phyloP scores from a whole-genome alignment of 2,113 vertebrate genomes.

The Dinomys branickii region DNA sequence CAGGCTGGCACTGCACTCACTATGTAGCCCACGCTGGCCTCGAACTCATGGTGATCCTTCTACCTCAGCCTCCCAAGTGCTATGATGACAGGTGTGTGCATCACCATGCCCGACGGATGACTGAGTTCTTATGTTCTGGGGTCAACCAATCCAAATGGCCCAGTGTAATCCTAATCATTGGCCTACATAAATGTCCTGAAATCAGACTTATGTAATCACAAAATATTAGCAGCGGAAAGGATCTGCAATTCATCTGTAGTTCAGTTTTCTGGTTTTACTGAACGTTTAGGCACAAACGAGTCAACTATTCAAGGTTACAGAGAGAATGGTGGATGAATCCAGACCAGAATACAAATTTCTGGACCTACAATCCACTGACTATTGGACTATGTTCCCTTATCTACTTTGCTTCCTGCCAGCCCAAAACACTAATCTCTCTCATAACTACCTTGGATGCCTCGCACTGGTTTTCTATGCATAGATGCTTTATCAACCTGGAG shows the following conservation, averaged over 20 bases:
- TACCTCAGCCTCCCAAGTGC: background rate
- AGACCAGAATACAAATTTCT: background rate
- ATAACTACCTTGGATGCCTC: background rate
- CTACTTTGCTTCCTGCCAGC: background rate
- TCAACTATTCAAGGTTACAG: background rate
- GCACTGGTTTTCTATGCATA: background rate
- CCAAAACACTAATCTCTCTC: too few relatives aligned
- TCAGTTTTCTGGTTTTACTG: background rate
- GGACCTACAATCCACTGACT: background rate
- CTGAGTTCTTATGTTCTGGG: background rate
- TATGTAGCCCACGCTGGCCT: background rate
- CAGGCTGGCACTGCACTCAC: background rate
- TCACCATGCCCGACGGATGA: background rate
- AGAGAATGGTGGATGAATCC: background rate
- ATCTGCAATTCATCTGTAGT: background rate
- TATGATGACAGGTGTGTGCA: background rate
- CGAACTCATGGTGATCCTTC: background rate
- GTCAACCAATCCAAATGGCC: background rate
- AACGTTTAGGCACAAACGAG: background rate
- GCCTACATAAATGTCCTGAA: background rate
- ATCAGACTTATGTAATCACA: background rate
- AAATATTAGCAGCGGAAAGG: background rate
- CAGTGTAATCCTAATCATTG: background rate
- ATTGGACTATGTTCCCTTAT: too few relatives aligned
- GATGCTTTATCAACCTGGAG: background rate